phyloP scores from a whole-genome alignment of 2,797 vertebrate genomes.

The Aeoliscus strigatus region DNA sequence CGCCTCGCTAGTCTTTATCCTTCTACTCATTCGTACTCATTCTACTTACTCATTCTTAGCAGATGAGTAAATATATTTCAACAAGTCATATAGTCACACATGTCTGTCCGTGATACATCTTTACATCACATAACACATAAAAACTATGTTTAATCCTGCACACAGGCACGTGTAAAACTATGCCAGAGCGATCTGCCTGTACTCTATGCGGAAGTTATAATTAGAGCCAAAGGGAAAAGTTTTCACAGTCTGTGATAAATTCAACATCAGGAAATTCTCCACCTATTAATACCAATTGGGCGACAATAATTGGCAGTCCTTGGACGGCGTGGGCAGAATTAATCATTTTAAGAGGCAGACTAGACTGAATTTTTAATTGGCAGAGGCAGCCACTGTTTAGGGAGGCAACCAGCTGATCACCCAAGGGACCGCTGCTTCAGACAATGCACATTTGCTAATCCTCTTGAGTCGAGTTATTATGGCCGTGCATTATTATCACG shows the following conservation, averaged over 20 bases:
- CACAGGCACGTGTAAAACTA: slow-evolving; percentile 25
- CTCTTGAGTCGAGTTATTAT: slow-evolving; percentile 77
- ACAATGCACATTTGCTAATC: slow-evolving; percentile 80
- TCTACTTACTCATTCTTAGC: no score
- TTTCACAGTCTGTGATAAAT: slow-evolving; percentile 66
- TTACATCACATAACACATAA: slow-evolving; percentile 1
- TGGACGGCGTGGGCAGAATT: slow-evolving; percentile 71
- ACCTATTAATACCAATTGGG: slow-evolving; percentile 75
- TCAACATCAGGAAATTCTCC: slow-evolving; percentile 69
- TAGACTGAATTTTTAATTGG: slow-evolving; percentile 77
- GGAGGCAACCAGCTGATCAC: slow-evolving; percentile 74
- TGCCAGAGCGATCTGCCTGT: slow-evolving; percentile 22
- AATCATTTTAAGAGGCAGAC: slow-evolving; percentile 72
- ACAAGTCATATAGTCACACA: slow-evolving; percentile 6
- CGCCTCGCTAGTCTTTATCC: slow-evolving; percentile 2
- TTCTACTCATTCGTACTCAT: no score
- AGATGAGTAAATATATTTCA: no score
- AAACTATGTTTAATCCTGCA: slow-evolving; percentile 1
- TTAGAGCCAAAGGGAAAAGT: slow-evolving; percentile 63
- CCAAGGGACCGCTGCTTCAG: slow-evolving; percentile 71
- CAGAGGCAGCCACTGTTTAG: slow-evolving; percentile 74
- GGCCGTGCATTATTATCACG: slow-evolving; percentile 78
- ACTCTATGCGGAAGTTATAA: slow-evolving; percentile 47
- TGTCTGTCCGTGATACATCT: no score
- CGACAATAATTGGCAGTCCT: slow-evolving; percentile 75